Percentiles rank a stretch among this genome's conserved stretches.
Evolutionary conservation across 2,797 vertebrate species (phyloP).

Genomic region (Chaetophractus vellerosus): DNA sequence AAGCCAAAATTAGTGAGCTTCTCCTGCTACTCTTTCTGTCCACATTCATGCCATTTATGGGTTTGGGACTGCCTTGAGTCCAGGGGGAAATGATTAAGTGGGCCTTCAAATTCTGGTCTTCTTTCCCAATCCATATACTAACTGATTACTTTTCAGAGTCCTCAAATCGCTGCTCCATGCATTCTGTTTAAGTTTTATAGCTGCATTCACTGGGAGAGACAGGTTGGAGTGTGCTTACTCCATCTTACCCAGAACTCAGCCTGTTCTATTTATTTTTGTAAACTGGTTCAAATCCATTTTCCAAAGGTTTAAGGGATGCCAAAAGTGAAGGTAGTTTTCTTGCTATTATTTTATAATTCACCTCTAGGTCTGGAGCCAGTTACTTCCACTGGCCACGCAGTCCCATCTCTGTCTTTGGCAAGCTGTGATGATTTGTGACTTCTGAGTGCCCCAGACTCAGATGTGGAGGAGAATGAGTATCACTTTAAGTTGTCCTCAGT

Average conservation of each 20-base stretch:
- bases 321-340: background rate
- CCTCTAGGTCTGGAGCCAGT: background rate
- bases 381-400: background rate
- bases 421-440: background rate
- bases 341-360: background rate
- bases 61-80: background rate
- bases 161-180: background rate
- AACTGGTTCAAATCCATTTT: background rate
- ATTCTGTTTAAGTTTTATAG: rapidly evolving
- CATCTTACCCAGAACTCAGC: too few species aligned
- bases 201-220: rapidly evolving
- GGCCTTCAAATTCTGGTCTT: background rate
- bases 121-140: background rate
- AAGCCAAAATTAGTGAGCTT: background rate
- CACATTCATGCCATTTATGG: too few species aligned
- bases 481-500: background rate
- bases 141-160: background rate
- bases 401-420: background rate
- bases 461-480: background rate
- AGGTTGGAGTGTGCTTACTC: rapidly evolving
- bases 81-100: background rate
- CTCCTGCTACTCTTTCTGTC: background rate
- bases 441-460: background rate
- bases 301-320: background rate
- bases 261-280: background rate